Conservation (phyloP, 2,797 vertebrate genomes). For the Fistularia tabacaria region DNA sequence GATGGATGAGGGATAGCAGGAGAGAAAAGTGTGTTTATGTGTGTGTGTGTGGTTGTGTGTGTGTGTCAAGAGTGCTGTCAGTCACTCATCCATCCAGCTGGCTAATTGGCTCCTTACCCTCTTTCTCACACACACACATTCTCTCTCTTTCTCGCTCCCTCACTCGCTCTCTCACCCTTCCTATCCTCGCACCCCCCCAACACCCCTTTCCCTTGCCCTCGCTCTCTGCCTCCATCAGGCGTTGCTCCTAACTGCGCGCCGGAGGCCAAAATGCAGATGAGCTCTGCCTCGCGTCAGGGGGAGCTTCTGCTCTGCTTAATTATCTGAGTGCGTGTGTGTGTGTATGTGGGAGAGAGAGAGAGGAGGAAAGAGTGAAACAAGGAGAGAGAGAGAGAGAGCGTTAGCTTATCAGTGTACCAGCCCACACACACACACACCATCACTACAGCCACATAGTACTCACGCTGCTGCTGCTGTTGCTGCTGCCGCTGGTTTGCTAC, state of each 20-base stretch:
- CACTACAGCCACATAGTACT: slow-evolving; percentile 1
- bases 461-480: slow-evolving; percentile 56
- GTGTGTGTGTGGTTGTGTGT: slow-evolving; percentile 24
- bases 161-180: slow-evolving; percentile 23
- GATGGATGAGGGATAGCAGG: slow-evolving; percentile 9
- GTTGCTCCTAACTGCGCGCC: slow-evolving; percentile 99
- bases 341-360: slow-evolving; percentile 47
- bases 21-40: slow-evolving; percentile 19
- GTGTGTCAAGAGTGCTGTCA: slow-evolving; percentile 90
- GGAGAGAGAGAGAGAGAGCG: slow-evolving; percentile 73
- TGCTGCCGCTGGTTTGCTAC: slow-evolving; percentile 24
- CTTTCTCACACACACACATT: slow-evolving; percentile 20
- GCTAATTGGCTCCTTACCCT: slow-evolving; percentile 99
- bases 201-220: slow-evolving; percentile 68
- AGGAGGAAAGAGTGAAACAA: slow-evolving; percentile 66
- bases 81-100: slow-evolving; percentile 99
- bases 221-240: slow-evolving; percentile 90
- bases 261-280: slow-evolving; percentile 99
- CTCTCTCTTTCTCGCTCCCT: slow-evolving; percentile 28
- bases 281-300: slow-evolving; percentile 73
- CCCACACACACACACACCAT: slow-evolving; percentile 36
- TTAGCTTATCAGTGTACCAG: slow-evolving; percentile 85
- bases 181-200: slow-evolving; percentile 73
- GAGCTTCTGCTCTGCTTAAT: slow-evolving; percentile 98
- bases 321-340: slow-evolving; percentile 83